phyloP scores from a whole-genome alignment of 2,888 invertebrate species.

The Seira musarum region DNA sequence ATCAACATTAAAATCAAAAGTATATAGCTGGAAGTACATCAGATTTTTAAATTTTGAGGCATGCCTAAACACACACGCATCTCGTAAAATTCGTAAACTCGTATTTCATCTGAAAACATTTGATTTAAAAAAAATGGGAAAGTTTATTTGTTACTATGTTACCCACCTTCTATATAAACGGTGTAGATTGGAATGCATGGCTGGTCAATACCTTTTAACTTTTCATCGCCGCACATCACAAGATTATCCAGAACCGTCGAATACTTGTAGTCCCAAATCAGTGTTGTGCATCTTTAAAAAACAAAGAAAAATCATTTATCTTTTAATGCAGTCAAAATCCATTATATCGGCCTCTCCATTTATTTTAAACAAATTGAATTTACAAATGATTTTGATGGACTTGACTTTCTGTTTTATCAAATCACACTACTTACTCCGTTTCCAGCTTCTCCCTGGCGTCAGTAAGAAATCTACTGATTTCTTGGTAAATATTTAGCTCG shows the following conservation, averaged over 20 bases:
- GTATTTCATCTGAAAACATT: too few species aligned
- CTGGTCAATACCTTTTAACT: background rate
- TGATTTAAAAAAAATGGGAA: too few species aligned
- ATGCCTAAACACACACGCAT: too few species aligned
- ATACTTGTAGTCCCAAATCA: constrained; percentile 62
- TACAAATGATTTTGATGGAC: background rate
- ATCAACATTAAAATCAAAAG: too few species aligned
- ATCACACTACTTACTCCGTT: constrained; percentile 55
- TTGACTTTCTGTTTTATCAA: background rate
- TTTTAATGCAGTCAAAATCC: too few species aligned
- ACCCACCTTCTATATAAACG: constrained; percentile 50
- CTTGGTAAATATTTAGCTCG: constrained; percentile 48
- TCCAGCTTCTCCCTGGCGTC: constrained; percentile 64
- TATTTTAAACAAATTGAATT: too few species aligned
- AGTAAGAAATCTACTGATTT: constrained; percentile 62
- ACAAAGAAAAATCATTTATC: background rate
- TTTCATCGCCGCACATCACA: constrained; percentile 49
- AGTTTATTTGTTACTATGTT: too few species aligned
- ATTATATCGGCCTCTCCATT: too few species aligned
- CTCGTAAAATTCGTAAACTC: too few species aligned
- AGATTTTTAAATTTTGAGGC: too few species aligned
- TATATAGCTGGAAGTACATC: too few species aligned
- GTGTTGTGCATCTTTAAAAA: constrained; percentile 58
- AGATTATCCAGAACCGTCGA: constrained; percentile 53
- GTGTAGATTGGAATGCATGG: constrained; percentile 42